Evolutionary conservation across 2,113 vertebrate species (phyloP), one percentile per base, ranked within the genome.

Genomic region (Campylomormyrus numenius): DNA sequence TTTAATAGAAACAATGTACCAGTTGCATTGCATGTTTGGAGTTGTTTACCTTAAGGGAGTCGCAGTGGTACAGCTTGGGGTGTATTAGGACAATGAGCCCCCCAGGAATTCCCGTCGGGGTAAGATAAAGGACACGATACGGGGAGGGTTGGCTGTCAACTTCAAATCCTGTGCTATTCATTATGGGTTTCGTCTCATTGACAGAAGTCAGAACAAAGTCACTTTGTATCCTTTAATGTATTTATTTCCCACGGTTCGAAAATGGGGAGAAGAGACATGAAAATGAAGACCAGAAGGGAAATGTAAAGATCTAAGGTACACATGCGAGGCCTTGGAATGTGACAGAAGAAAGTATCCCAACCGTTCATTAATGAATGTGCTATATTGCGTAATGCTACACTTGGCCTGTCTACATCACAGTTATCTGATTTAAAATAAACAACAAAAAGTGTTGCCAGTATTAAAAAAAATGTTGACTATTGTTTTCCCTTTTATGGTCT

Each of bases 131-230:
- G 49, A 27, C 88, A 80, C 19, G 1, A 27, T 58, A 27, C 58
- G 10, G 58, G 8, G 24, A 70, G 11, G 39, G 39, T 39, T 39
- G 9, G 48, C 74, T 56, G 49, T 89, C 88, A 53, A 2, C 74
- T 42, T 56, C 49, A 49, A 74, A 84, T 24, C 9, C 49, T 31
- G 15, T 53, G 17, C 50, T 70, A n/a, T 83, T 84, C 50, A 80
- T 89, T 89, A 42, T 27, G 11, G 17, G 31, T 89, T 56, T 89
- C 11, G 48, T 74, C 70, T 84, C 88, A 45, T 56, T 89, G 74
- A 89, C 50, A 89, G 74, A 56, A 89, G 74, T 80, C 88, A 84
- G 88, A 89, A 53, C 88, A 84, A 89, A 89, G 88, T 84, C 88
- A 89, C 88, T 89, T 83, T 84, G 2, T 83, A 53, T 56, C 50